These are phyloP conservation scores for Bombus huntii DNA, from an alignment of 1,140 invertebrate genomes.

Conservation along the genomic window DNA sequence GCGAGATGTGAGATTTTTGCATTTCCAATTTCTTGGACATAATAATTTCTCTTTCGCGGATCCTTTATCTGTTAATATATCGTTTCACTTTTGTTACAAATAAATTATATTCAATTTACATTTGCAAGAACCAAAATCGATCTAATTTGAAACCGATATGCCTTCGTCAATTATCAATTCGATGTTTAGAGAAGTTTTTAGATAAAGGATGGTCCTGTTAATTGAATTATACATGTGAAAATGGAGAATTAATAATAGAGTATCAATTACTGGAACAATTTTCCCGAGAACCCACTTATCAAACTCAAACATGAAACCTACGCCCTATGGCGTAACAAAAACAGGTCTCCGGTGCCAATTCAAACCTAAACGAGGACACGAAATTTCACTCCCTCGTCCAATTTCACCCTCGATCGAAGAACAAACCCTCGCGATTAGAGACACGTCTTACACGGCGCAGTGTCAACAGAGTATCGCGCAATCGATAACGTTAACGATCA, in stretches of 20 bases:
- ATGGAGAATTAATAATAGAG: neutral
- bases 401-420: neutral
- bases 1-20: no score
- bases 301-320: neutral
- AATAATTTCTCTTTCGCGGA: neutral
- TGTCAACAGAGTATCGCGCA: neutral
- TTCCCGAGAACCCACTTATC: neutral
- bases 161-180: no score
- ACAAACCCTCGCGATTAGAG: neutral
- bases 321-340: neutral
- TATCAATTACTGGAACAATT: neutral
- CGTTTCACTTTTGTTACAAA: no score
- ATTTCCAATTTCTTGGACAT: neutral
- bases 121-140: no score
- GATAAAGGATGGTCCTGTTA: no score
- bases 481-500: slow-evolving; percentile 42
- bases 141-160: no score
- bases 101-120: no score
- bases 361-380: neutral
- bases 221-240: neutral
- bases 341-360: neutral
- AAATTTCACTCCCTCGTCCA: slow-evolving; percentile 9
- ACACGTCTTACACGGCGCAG: neutral
- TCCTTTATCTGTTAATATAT: neutral
- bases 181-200: no score